Percentiles rank a stretch among this genome's conserved stretches.
phyloP scores from a whole-genome alignment of 92 coral and sea anemone genomes.

The Zoanthus sansibaricus region DNA sequence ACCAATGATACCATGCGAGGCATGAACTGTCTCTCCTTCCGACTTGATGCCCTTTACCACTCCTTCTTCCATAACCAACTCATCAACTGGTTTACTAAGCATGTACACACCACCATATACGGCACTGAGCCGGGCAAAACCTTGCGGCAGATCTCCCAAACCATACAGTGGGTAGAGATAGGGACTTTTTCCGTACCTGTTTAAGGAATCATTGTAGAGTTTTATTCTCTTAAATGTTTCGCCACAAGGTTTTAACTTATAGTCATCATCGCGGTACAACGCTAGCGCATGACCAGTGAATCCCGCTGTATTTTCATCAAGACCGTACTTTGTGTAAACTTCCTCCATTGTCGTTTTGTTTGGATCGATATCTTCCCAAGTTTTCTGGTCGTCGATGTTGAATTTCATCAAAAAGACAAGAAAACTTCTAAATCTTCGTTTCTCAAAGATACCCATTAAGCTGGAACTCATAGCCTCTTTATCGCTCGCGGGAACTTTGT shows the following conservation, averaged over 20 bases:
- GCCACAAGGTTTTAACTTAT: constrained; percentile 80
- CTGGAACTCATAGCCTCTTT: constrained; percentile 81
- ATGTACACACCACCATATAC: constrained; percentile 92
- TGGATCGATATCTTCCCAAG: constrained; percentile 84
- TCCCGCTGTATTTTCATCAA: constrained; percentile 84
- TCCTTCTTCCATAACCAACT: constrained; percentile 74
- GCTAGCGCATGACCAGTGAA: constrained; percentile 96
- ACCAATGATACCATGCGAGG: constrained; percentile 80
- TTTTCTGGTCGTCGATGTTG: constrained; percentile 65
- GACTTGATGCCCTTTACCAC: constrained; percentile 74
- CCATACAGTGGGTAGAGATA: constrained; percentile 95
- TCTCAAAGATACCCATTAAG: constrained; percentile 94
- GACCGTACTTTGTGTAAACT: constrained; percentile 76
- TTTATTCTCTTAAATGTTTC: constrained; percentile 79
- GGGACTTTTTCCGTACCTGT: constrained; percentile 77
- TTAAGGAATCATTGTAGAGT: constrained; percentile 84
- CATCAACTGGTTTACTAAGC: constrained; percentile 82
- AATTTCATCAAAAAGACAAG: constrained; percentile 74
- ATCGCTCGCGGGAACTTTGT: constrained; percentile 93
- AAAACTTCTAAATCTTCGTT: constrained; percentile 86
- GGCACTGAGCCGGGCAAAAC: constrained; percentile 91
- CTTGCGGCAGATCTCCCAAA: constrained; percentile 92
- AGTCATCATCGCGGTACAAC: constrained; percentile 80
- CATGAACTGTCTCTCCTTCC: constrained; percentile 79
- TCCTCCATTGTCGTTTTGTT: constrained; percentile 79